Conservation (phyloP, 2,888 invertebrate species). For the Ditula angustiorana region DNA sequence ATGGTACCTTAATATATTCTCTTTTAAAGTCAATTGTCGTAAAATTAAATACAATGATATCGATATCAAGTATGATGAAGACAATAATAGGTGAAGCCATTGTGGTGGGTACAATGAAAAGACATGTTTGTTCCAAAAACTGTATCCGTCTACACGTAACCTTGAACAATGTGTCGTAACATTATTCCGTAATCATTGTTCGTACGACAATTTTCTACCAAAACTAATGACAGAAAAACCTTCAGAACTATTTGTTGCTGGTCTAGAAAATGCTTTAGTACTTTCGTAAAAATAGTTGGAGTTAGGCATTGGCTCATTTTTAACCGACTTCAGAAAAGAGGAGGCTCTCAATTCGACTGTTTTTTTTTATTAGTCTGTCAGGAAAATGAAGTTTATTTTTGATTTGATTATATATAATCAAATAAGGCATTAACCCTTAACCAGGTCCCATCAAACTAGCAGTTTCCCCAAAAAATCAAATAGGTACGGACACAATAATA, state of each 20-base stretch:
- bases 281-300: slow-evolving; percentile 32
- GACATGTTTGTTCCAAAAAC: slow-evolving; percentile 2
- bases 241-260: slow-evolving; percentile 10
- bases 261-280: slow-evolving; percentile 17
- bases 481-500: too few relatives aligned
- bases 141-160: slow-evolving; percentile 12
- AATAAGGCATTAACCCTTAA: too few relatives aligned
- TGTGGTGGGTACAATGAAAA: neutral
- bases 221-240: slow-evolving; percentile 12
- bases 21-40: too few relatives aligned
- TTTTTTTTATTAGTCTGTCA: too few relatives aligned
- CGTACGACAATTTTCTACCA: slow-evolving; percentile 2
- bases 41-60: neutral
- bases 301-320: slow-evolving; percentile 28
- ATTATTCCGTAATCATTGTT: slow-evolving; percentile 5
- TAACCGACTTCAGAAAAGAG: too few relatives aligned
- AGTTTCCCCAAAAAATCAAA: too few relatives aligned
- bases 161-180: slow-evolving; percentile 14
- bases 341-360: too few relatives aligned
- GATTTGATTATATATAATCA: too few relatives aligned
- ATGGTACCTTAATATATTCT: too few relatives aligned
- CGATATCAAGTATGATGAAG: neutral
- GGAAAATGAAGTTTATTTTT: too few relatives aligned
- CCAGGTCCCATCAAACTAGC: too few relatives aligned
- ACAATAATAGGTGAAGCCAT: neutral